phyloP scores from a whole-genome alignment of 2,888 invertebrate species.

The Oxyteleia sp. region DNA sequence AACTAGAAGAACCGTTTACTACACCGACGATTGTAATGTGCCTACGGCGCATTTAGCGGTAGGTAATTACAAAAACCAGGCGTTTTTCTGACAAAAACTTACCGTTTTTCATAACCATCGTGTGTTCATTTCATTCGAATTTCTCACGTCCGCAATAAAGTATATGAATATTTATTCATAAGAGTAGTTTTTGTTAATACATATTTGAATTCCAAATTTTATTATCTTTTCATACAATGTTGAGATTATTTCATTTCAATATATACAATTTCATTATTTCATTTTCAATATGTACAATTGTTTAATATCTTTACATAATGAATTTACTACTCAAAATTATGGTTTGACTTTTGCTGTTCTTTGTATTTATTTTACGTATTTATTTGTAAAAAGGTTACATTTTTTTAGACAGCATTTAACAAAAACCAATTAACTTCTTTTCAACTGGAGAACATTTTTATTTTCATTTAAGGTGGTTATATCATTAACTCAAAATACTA shows the following conservation, averaged over 20 bases:
- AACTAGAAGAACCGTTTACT: slow-evolving; percentile 94
- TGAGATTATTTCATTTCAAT: too few species aligned
- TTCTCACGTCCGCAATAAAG: too few species aligned
- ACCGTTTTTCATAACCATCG: neutral
- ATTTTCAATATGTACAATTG: too few species aligned
- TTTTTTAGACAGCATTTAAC: too few species aligned
- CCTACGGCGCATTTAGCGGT: slow-evolving; percentile 85
- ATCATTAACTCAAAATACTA: too few species aligned
- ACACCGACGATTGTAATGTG: slow-evolving; percentile 87
- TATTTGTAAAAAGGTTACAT: too few species aligned
- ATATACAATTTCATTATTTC: too few species aligned
- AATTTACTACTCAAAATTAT: neutral
- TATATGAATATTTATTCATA: neutral
- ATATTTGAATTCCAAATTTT: slow-evolving; percentile 1
- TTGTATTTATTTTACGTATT: neutral
- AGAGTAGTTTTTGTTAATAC: neutral
- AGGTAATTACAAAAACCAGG: too few species aligned
- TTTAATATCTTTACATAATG: neutral
- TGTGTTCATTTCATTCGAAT: too few species aligned
- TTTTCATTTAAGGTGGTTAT: too few species aligned
- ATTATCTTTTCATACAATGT: neutral
- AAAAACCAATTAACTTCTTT: too few species aligned
- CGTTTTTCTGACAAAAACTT: neutral
- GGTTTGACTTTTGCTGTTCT: neutral
- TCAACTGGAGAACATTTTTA: too few species aligned